Evolutionary conservation across 2,113 vertebrate genomes (phyloP).

Genomic region (Anarhynchus alexandrinus): DNA sequence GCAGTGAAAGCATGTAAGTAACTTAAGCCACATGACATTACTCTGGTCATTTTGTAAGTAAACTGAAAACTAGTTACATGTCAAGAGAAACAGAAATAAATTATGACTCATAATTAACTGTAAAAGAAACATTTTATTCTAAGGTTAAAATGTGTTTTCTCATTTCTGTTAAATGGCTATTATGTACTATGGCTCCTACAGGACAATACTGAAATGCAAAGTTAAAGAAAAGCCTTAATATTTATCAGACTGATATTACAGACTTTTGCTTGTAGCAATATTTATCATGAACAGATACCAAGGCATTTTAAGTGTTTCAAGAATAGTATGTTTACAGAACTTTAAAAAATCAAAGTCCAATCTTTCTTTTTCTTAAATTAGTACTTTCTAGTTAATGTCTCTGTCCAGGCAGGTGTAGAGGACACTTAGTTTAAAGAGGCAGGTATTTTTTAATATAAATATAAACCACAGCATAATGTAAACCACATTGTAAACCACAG

Average conservation of each 20-base stretch:
- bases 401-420: neutral
- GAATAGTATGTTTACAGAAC: neutral
- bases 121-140: neutral
- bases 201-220: conserved; percentile 22
- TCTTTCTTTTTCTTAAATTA: neutral
- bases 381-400: neutral
- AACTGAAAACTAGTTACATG: neutral
- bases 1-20: neutral
- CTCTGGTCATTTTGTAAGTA: neutral
- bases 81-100: neutral
- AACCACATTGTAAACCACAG: conserved; percentile 14
- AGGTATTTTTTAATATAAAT: neutral
- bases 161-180: neutral
- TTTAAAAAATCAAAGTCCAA: neutral
- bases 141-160: neutral
- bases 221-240: neutral
- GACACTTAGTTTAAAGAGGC: neutral
- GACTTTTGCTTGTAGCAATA: neutral
- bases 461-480: neutral
- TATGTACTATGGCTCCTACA: neutral
- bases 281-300: neutral
- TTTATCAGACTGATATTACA: neutral
- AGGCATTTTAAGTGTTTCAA: neutral
- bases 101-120: neutral
- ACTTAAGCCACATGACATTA: neutral